Percentiles rank a stretch among this genome's conserved stretches.
Evolutionary conservation across 2,888 invertebrate species (phyloP).

Genomic region (Heteromurus nitidus): DNA sequence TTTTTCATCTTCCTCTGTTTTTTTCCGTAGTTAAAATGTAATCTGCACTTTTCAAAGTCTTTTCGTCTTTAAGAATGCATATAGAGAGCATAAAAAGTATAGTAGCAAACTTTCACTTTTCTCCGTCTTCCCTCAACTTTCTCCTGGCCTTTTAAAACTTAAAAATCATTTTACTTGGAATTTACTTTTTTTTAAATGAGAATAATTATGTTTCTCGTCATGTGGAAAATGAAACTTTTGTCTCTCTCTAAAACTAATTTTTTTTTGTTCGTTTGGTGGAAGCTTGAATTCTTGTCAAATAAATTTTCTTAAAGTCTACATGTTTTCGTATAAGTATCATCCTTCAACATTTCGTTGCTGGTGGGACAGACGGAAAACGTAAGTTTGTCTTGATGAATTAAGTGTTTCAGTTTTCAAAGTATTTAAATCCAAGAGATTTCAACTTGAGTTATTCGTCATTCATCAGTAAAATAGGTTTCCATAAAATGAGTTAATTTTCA

Average conservation of each 20-base stretch:
- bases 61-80: conserved; percentile 20
- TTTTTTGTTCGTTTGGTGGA: neutral
- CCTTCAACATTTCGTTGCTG: neutral
- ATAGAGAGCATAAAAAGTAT: neutral
- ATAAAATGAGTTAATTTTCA: no score
- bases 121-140: no score
- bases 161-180: no score
- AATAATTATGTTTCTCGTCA: neutral
- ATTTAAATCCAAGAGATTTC: neutral
- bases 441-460: conserved; percentile 6
- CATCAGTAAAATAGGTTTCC: conserved; percentile 15
- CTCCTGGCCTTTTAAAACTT: no score
- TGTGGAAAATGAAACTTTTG: neutral
- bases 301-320: neutral
- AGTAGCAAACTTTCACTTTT: neutral
- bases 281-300: neutral
- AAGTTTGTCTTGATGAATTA: no score
- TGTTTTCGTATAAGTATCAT: no score
- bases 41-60: conserved; percentile 25
- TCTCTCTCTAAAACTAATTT: neutral
- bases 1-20: neutral
- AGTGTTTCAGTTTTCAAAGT: conserved; percentile 1
- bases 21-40: neutral
- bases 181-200: neutral
- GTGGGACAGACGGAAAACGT: neutral